Base-by-base conservation (phyloP, 1,140 invertebrate species). In the Pogonognathellus flavescens region DNA sequence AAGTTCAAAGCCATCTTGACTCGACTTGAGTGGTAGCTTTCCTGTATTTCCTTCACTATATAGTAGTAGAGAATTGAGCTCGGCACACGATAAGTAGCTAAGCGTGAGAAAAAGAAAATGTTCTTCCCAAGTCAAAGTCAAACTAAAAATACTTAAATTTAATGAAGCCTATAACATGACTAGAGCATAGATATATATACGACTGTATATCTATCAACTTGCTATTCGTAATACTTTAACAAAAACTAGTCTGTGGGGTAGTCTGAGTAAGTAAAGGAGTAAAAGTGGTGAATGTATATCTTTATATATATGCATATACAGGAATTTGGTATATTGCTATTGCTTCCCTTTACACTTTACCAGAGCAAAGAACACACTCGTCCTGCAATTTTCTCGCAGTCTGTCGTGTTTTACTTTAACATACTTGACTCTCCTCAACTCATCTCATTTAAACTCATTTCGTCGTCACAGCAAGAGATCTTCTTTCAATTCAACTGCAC, bases 121-220 rank as follows among this genome's bases (percentile, higher is more conserved):
- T 76, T 76, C 70, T 76, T 16, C 49, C 49, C 31, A 76, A 76
- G 14, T 76, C 70, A 76, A 76, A 76, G 70, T 76, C 70, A 76
- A 76, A 50, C 70, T 76, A 76, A 76, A 76, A 76, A 76, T 76
- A 76, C 70, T 76, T 76, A 76, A 76, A 76, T 76, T 76, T 76
- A 76, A 76, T 76, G 70, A 76, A 76, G 70, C 70, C 70, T 76
- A 50, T 76, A 76, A 49, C 31, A 76, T 13, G n/a, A n/a, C n/a
- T n/a, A n/a, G n/a, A n/a, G n/a, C n/a, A n/a, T n/a, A n/a, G n/a
- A n/a, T n/a, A n/a, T n/a, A n/a, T n/a, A n/a, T n/a, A n/a, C n/a
- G n/a, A n/a, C n/a, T n/a, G n/a, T n/a, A n/a, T n/a, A n/a, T n/a
- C n/a, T n/a, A n/a, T n/a, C n/a, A n/a, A n/a, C n/a, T n/a, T n/a